Conservation (phyloP, 2,888 invertebrate species). For the Ischnura elegans region DNA sequence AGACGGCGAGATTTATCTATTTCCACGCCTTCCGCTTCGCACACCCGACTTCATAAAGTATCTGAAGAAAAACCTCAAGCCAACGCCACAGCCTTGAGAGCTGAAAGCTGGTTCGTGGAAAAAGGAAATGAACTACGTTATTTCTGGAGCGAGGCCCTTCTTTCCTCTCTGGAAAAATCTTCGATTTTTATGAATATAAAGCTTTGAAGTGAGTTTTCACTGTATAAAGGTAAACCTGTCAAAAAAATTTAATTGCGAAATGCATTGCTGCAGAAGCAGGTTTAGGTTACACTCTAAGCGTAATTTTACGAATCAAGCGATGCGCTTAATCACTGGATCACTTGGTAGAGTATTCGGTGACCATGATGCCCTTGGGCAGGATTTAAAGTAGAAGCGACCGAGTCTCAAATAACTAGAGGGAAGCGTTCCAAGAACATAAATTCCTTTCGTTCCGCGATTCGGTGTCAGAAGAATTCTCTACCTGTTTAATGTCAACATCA, state of each 20-base stretch:
- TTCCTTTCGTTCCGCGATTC: constrained; percentile 7
- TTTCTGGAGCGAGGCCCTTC: not conserved
- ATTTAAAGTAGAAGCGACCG: not conserved
- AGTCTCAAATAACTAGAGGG: constrained; percentile 8
- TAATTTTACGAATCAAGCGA: not conserved
- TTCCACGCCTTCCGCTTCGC: not conserved
- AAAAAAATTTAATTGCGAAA: not conserved
- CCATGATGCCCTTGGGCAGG: not conserved
- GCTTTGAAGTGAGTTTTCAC: not conserved
- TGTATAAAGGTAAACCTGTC: not conserved
- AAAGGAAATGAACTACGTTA: not conserved
- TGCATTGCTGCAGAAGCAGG: not conserved
- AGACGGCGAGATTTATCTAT: not conserved
- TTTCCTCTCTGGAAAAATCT: not conserved
- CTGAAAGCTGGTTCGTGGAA: not conserved
- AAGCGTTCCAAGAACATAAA: not conserved
- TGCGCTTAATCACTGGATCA: not conserved
- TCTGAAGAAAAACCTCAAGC: not conserved
- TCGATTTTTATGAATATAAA: not conserved
- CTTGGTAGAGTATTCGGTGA: not conserved
- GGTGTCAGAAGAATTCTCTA: not conserved
- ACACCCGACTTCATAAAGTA: not conserved
- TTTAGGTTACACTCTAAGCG: not conserved
- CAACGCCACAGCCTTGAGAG: not conserved
- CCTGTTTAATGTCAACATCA: constrained; percentile 36